Base-by-base conservation (phyloP, 35 echinoderm and acorn worm species). In the Diadema setosum region DNA sequence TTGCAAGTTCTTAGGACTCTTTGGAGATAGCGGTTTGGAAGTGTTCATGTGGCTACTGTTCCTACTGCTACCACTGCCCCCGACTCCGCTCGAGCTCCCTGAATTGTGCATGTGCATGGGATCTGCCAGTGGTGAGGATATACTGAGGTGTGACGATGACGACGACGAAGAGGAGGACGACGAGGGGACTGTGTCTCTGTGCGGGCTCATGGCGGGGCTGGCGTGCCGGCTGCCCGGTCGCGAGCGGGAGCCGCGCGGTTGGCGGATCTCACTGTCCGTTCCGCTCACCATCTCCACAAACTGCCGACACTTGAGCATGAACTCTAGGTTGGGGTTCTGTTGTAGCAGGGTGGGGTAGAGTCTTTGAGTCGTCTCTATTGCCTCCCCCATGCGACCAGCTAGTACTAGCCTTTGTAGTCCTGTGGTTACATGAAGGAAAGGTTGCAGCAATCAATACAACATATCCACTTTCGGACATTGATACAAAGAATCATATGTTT, bases 261-360 rank as follows among this genome's bases (percentile, higher is more conserved):
- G 80, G 34, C 92, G 90, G 31, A 99, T 84, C 81, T 99, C 96
- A 64, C 96, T 99, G 46, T 99, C 96, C 0, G 96, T 95, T 40
- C 96, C 96, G 59, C 91, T 94, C 16, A 99, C 96, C 90, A 99
- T 99, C 93, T 99, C 96, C 41, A 99, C 92, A 99, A 99, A 99
- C 84, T 99, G 96, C 75, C 96, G 86, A 83, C 92, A 94, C 86
- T 95, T 99, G 86, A 99, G 96, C 96, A 94, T 99, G 69, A 99
- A 99, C 85, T 95, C 87, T 63, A 99, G 81, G 83, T 99, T 85
- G 41, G 88, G 85, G 44, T 94, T 94, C 24, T 85, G 70, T 93
- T 99, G 93, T 84, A 99, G 65, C 83, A 99, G 84, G 59, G 75
- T 93, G 49, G 92, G 92, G 58, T 99, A 99, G 57, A 94, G 93